Base-by-base conservation (phyloP, 1,140 invertebrate genomes). In the Conus betulinus region DNA sequence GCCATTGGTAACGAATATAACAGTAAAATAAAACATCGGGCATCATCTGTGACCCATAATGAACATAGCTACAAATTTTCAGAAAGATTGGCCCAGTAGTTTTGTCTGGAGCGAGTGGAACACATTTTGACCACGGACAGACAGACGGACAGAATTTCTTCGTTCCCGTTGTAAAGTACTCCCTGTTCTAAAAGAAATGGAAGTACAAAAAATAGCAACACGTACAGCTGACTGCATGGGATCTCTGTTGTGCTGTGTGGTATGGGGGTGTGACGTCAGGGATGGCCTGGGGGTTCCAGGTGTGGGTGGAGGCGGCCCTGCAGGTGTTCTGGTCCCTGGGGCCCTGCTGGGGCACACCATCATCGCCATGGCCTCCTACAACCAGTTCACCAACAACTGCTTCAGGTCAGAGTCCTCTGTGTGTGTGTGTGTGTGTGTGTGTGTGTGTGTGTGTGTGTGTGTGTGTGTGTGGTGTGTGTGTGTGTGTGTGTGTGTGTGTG, bases 271-370 rank as follows among this genome's bases (percentile, higher is more conserved):
- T 71, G 63, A n/a, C 39, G 39, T 39, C 39, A 39, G 39, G 39
- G 39, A 39, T 39, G 39, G 39, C 39, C 39, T 39, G 39, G 39
- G 39, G 39, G 39, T 39, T 63, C n/a, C 74, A 90, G 88, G 85
- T 89, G n/a, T 98, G 97, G 97, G 97, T 97, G 74, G 97, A 98
- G 93, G 97, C 97, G 0, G 97, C 97, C 7, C 97, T 97, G 15
- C 97, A 98, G 95, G 97, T 98, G 92, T 98, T 98, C 94, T 98
- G 97, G 93, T 97, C 97, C 0, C 93, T 98, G 15, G 97, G 97
- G 93, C 97, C 97, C 5, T 97, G 97, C 27, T 98, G 97, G 97
- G 97, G 97, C 88, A 97, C 10, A 97, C 10, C 52, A 27, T 87
- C 23, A 82, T 89, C 85, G 86, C 88, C 53, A 82, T 89, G 85